These are phyloP conservation scores for Cardiocondyla obscurior DNA, from an alignment of 1,140 invertebrate genomes.

Conservation along the genomic window DNA sequence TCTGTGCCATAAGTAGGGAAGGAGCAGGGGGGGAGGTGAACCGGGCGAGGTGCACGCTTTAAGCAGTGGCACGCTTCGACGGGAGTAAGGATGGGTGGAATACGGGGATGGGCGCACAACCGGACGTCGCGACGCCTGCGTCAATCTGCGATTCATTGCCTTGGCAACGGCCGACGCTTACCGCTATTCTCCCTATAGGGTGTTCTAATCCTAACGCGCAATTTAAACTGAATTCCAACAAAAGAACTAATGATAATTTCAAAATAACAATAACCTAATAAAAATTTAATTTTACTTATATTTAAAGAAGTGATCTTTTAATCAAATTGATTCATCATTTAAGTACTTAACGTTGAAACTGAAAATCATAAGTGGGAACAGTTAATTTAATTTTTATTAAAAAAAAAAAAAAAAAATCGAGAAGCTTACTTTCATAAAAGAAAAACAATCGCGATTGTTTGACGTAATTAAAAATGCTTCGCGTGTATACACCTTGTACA, in stretches of 20 bases:
- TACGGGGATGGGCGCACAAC: conserved; percentile 67
- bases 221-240: neutral
- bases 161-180: conserved; percentile 77
- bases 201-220: conserved; percentile 11
- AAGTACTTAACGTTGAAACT: neutral
- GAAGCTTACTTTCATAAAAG: neutral
- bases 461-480: neutral
- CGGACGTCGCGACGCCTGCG: conserved; percentile 75
- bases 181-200: conserved; percentile 53
- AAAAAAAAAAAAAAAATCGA: neutral
- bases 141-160: conserved; percentile 81
- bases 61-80: conserved; percentile 68
- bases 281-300: neutral
- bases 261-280: neutral
- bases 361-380: neutral
- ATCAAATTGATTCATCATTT: neutral
- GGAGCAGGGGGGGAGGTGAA: conserved; percentile 6
- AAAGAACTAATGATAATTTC: neutral
- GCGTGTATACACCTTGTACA: conserved; percentile 11
- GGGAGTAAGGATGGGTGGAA: conserved; percentile 33
- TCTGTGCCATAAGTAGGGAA: conserved; percentile 48
- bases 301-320: neutral
- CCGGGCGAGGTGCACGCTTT: conserved; percentile 57
- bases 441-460: neutral
- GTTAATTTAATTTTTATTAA: neutral